These are phyloP conservation scores for Tricholauxania praeusta DNA, from an alignment of 2,888 invertebrate species.

Conservation along the genomic window DNA sequence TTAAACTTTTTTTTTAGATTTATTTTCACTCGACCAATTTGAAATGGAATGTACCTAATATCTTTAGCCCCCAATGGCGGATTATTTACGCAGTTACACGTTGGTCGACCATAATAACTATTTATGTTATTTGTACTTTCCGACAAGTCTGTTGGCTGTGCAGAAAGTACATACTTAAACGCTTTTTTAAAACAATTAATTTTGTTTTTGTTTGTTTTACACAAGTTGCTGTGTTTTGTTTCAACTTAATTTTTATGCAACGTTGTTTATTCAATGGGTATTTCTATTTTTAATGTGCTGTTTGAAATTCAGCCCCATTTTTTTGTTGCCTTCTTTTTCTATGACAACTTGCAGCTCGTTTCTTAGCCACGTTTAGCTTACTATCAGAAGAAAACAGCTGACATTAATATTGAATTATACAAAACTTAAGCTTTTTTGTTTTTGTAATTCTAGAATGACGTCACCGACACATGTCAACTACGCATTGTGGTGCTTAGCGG, in stretches of 20 bases:
- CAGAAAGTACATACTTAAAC: not conserved
- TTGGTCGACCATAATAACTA: conserved; percentile 7
- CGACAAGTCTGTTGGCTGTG: conserved; percentile 8
- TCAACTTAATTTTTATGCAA: not conserved
- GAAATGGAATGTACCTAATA: too few relatives aligned
- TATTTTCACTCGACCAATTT: too few relatives aligned
- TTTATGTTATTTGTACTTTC: conserved; percentile 1
- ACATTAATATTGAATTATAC: conserved; percentile 33
- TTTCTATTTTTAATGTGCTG: conserved; percentile 15
- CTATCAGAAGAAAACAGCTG: conserved; percentile 40
- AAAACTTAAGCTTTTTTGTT: conserved; percentile 37
- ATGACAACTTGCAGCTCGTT: not conserved
- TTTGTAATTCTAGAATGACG: conserved; percentile 75
- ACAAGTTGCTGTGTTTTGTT: not conserved
- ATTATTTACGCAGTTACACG: conserved; percentile 26
- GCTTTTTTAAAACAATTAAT: not conserved
- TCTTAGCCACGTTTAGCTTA: conserved; percentile 9
- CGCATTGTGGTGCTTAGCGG: conserved; percentile 89
- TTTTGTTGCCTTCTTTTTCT: not conserved
- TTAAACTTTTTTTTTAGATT: too few relatives aligned
- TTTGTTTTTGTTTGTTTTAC: not conserved
- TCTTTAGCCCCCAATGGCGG: conserved; percentile 11
- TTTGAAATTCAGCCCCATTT: not conserved
- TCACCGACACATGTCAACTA: conserved; percentile 81
- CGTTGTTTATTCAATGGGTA: too few relatives aligned